phyloP scores from a whole-genome alignment of 2,888 invertebrate species.

The Lissonota sp. region DNA sequence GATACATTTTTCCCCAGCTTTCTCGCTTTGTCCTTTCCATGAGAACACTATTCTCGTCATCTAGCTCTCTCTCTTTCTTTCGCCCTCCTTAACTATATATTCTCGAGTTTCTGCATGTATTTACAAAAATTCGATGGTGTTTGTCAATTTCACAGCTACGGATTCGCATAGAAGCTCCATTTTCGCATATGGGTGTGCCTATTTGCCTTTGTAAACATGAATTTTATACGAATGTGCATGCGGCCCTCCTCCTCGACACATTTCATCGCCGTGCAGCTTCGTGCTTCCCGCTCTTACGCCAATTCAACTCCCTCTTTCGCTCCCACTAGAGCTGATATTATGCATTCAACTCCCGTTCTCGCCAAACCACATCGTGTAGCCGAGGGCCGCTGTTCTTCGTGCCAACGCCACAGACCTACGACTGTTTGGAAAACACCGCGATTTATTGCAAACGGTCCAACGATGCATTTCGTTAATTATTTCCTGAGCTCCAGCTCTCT shows the following conservation, averaged over 20 bases:
- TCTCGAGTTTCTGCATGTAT: slow-evolving; percentile 19
- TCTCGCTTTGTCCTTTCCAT: slow-evolving; percentile 2
- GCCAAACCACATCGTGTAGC: slow-evolving; percentile 36
- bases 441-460: slow-evolving; percentile 73
- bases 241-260: slow-evolving; percentile 24
- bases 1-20: slow-evolving; percentile 6
- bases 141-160: slow-evolving; percentile 1
- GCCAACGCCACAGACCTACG: slow-evolving; percentile 72
- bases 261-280: slow-evolving; percentile 36
- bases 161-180: slow-evolving; percentile 17
- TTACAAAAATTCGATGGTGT: neutral
- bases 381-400: slow-evolving; percentile 64
- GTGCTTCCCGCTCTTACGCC: slow-evolving; percentile 25
- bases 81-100: slow-evolving; percentile 30
- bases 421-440: slow-evolving; percentile 73
- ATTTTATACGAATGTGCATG: neutral
- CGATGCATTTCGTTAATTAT: slow-evolving; percentile 77
- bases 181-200: neutral
- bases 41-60: neutral
- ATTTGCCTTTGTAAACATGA: no score
- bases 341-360: slow-evolving; percentile 73
- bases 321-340: slow-evolving; percentile 67
- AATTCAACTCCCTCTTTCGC: slow-evolving; percentile 7
- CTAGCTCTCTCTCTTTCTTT: slow-evolving; percentile 3
- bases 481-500: slow-evolving; percentile 68